Evolutionary conservation across 1,140 invertebrate species (phyloP).

Genomic region (Callitettix versicolor): DNA sequence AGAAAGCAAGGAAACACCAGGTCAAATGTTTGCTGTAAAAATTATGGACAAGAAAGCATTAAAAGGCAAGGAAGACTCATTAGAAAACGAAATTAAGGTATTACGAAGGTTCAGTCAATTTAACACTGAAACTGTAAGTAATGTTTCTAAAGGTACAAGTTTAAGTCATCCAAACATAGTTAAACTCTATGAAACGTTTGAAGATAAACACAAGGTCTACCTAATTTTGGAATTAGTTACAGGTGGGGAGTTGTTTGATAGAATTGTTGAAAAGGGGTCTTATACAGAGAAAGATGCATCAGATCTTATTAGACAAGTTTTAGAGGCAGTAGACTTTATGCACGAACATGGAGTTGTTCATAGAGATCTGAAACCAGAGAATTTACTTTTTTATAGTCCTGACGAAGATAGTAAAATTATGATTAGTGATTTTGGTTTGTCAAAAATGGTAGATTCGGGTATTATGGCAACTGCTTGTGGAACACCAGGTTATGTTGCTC

Average conservation of each 20-base stretch:
- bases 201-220: conserved; percentile 96
- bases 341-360: conserved; percentile 92
- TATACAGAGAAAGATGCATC: conserved; percentile 99
- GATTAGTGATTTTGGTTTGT: conserved; percentile 99
- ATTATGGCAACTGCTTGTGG: conserved; percentile 99
- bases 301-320: conserved; percentile 85
- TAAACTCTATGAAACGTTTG: conserved; percentile 92
- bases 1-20: conserved; percentile 83
- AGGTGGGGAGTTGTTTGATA: conserved; percentile 95
- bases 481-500: conserved; percentile 92
- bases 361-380: conserved; percentile 98
- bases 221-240: conserved; percentile 99
- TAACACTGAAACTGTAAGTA: too few species aligned
- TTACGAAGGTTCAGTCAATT: conserved; percentile 93
- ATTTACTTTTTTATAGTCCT: conserved; percentile 93
- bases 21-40: conserved; percentile 92
- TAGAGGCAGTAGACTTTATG: conserved; percentile 98
- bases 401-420: conserved; percentile 99
- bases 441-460: conserved; percentile 98
- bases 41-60: conserved; percentile 98
- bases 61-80: conserved; percentile 96
- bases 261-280: conserved; percentile 98
- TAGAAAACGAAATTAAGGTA: conserved; percentile 98
- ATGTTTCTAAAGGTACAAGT: conserved; percentile 50
- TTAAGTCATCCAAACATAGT: conserved; percentile 98